A percentile compares a stretch with the other conserved stretches of the same genome.
These are phyloP conservation scores for Latrodectus elegans DNA, from an alignment of 2,888 invertebrate genomes.

Conservation along the genomic window DNA sequence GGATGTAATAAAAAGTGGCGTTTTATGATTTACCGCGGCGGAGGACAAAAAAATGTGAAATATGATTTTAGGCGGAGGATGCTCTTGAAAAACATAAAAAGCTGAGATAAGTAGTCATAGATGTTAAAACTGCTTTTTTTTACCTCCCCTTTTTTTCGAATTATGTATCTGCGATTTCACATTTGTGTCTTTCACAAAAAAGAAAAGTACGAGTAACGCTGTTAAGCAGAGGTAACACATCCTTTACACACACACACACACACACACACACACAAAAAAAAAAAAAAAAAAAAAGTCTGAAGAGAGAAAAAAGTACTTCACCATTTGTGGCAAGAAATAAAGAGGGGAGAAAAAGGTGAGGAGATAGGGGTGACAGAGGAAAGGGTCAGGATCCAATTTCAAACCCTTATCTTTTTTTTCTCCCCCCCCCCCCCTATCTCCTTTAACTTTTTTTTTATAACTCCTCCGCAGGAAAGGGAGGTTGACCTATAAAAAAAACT, in stretches of 20 bases:
- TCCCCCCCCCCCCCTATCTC: too few relatives aligned
- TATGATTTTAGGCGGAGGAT: too few relatives aligned
- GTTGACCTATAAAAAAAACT: too few relatives aligned
- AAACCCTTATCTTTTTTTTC: constrained; percentile 11
- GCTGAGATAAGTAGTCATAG: not conserved
- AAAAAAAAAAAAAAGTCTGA: not conserved
- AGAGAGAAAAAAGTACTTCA: not conserved
- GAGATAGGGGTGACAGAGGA: constrained; percentile 21
- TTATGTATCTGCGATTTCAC: not conserved
- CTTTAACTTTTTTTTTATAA: not conserved
- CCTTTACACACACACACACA: constrained; percentile 11
- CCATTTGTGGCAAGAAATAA: constrained; percentile 15
- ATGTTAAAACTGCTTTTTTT: constrained; percentile 6
- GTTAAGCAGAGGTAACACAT: constrained; percentile 40
- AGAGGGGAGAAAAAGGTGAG: constrained; percentile 15
- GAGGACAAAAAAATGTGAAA: too few relatives aligned
- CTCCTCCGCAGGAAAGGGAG: not conserved
- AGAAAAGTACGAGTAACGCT: constrained; percentile 22
- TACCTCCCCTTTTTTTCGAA: not conserved
- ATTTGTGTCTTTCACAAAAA: not conserved
- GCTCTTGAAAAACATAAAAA: too few relatives aligned
- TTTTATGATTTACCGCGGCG: too few relatives aligned
- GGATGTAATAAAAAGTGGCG: too few relatives aligned
- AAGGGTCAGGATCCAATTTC: constrained; percentile 39
- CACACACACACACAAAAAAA: too few relatives aligned